Conservation (phyloP, 2,888 invertebrate genomes). For the Lottia scabra region DNA sequence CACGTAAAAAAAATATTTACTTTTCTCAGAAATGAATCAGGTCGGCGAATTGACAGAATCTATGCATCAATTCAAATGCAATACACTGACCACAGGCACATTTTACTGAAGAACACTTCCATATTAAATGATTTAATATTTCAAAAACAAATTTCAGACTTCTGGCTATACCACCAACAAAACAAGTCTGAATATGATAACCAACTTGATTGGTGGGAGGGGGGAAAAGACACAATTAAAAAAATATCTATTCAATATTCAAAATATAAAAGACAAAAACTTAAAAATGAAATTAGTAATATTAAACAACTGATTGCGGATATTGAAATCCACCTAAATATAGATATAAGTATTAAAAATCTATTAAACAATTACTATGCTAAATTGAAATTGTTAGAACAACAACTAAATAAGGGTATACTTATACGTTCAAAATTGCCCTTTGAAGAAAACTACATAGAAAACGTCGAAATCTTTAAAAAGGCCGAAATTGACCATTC, state of each 20-base stretch:
- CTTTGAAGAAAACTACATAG: too few relatives aligned
- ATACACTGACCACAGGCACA: too few relatives aligned
- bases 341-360: neutral
- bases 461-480: too few relatives aligned
- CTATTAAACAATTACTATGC: too few relatives aligned
- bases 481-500: too few relatives aligned
- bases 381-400: too few relatives aligned
- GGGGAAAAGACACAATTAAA: neutral
- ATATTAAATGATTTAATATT: neutral
- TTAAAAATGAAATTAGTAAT: neutral
- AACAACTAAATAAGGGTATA: too few relatives aligned
- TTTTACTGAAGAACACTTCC: neutral
- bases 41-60: too few relatives aligned
- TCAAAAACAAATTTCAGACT: neutral
- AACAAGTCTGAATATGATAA: neutral
- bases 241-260: neutral
- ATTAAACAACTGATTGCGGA: neutral
- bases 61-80: too few relatives aligned
- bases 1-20: too few relatives aligned
- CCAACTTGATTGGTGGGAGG: neutral
- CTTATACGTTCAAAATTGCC: too few relatives aligned
- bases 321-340: neutral
- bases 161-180: neutral
- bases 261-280: neutral
- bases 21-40: too few relatives aligned